Base-by-base conservation (phyloP, 2,888 invertebrate species). In the Branchellion lobata region DNA sequence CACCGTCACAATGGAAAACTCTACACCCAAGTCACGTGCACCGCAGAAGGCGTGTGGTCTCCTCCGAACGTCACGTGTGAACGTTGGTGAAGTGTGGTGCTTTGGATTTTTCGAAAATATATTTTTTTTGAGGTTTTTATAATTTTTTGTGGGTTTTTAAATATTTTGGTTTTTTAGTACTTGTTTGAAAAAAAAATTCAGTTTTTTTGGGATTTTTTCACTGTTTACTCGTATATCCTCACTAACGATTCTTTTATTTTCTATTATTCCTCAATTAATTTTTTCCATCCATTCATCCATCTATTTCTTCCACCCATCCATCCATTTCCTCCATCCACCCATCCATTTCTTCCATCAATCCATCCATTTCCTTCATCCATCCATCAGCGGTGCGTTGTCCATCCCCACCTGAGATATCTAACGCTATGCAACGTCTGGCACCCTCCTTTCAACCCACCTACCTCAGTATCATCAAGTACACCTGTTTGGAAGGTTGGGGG, bases 391-490 rank as follows among this genome's bases (percentile, higher is more conserved):
- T 53, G 11, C 27, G 24, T 29, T 75, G 75, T 40, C 5, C 47
- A 1, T 14, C 75, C 3, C 75, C 75, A 3, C 75, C 75, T 40
- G 75, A 75, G 27, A n/a, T 75, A 0, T 21, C 53, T 3, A 47
- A 53, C 1, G 75, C 47, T 11, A 29, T 53, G 1, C 75, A 51
- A 33, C 24, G 47, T 24, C 29, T 53, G 29, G n/a, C 53, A 1
- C 27, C 1, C 8, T 8, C 14, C 75, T 75, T 75, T 53, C n/a
- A 40, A 53, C n/a, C 75, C n/a, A 33, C 31, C 21, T 75, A 75
- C 53, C 53, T 53, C 53, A 51, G 51, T 40, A 29, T 8, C 53
- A 53, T 75, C 75, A 75, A 40, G 3, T 75, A 75, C 75, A 75
- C 53, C 29, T 75, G 75, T 51, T 2, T 53, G 2, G 53, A 75